Base-by-base conservation (phyloP, 2,888 invertebrate species). In the Spisula solida region DNA sequence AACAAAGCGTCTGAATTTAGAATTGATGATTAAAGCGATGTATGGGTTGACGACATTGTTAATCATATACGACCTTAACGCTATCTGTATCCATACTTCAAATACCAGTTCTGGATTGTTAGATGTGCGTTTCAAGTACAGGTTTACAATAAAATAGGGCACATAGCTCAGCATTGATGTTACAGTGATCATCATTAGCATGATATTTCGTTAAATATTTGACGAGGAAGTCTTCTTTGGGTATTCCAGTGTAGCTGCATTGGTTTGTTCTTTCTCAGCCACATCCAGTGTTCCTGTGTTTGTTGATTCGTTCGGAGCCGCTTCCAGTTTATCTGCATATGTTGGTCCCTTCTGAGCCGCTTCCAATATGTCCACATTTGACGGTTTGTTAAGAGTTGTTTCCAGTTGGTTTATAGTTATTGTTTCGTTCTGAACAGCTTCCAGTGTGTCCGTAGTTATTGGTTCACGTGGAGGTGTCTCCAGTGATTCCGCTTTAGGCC, bases 41-140 rank as follows among this genome's bases (percentile, higher is more conserved):
- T 83, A 87, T 0, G 87, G 87, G 29, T 87, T 87, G 1, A 87
- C 48, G 34, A 80, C 87, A 31, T 31, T 87, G 51, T 87, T 87
- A 16, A 87, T 10, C 29, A 87, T 78, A 29, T 56, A 87, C 4
- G 41, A 87, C 8, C 87, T 20, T 2, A 79, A 29, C 16, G 80
- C 87, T 34, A 87, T 79, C 25, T 87, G 87, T 20, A 87, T 47
- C 16, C 83, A 83, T 8, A 47, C 87, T 0, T 29, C 79, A 48
- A 87, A 80, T 78, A 83, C 83, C 18, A 47, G 48, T 16, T 47
- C 66, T 2, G 29, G 47, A 20, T 60, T 29, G 8, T 31, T 48
- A 6, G 34, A 41, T 20, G 10, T 31, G 8, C 5, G 51, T 55
- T 60, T 78, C 12, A 87, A 48, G 8, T 51, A 18, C 29, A 87